Conservation (phyloP, 2,888 invertebrate species). For the Vannuccia rotundouncinata region DNA sequence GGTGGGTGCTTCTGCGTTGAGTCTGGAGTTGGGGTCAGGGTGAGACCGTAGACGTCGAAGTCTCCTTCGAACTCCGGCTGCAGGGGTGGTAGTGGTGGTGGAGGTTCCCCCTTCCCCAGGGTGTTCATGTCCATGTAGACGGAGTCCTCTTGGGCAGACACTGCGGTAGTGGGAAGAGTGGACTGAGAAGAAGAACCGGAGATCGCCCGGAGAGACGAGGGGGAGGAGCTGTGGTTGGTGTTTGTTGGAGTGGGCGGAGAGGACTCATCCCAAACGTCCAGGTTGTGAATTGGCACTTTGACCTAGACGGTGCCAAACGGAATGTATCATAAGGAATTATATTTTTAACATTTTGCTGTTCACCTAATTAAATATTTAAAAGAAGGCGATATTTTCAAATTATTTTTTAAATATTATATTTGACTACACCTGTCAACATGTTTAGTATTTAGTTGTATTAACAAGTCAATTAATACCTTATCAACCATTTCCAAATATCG, state of each 20-base stretch:
- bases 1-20: neutral
- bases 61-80: neutral
- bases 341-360: too few species aligned
- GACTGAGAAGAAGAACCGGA: neutral
- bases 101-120: neutral
- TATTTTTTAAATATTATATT: too few species aligned
- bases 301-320: too few species aligned
- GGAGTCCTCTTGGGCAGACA: neutral
- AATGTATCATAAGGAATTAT: too few species aligned
- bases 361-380: too few species aligned
- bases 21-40: neutral
- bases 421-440: too few species aligned
- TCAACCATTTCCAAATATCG: neutral
- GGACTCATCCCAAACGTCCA: neutral
- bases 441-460: too few species aligned
- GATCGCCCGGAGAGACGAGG: neutral
- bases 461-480: too few species aligned
- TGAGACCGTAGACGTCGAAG: constrained; percentile 1
- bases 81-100: neutral
- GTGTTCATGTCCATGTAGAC: neutral
- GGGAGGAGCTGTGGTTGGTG: neutral
- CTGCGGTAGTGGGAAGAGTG: neutral
- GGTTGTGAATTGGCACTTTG: neutral
- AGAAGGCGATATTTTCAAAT: too few species aligned
- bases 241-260: neutral